Base-by-base conservation (phyloP, 2,113 vertebrate species). In the Falco punctatus region DNA sequence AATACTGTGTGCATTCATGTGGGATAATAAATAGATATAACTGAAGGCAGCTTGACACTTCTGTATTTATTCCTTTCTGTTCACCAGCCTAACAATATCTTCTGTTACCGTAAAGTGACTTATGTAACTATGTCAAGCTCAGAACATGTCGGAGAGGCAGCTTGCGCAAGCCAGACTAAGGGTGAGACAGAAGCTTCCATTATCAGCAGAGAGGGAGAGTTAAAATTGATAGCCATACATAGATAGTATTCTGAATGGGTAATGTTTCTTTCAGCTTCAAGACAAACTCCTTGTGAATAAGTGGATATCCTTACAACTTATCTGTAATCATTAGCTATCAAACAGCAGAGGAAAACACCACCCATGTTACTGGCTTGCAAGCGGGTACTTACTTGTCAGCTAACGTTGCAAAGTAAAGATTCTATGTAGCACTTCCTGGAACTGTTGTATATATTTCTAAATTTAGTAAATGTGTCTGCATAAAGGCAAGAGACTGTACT, bases 311-410 rank as follows among this genome's bases (percentile, higher is more conserved):
- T 71, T 92, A 74, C 59, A 88, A 86, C 91, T 96, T 96, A 92
- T 95, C 87, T 94, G 84, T 83, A 96, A 97, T 90, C 92, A 95
- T 96, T 94, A 90, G 64, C 90, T 84, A 91, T 79, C 94, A 91
- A 78, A 75, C 38, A 91, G 92, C 83, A 86, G 72, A 90, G 12
- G 77, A 90, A 96, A 94, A 88, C 52, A 77, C 33, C 42, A 62
- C 90, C 59, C 58, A 79, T 93, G 70, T 92, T 86, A 79, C 70
- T 61, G 32, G 42, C 77, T 80, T 86, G 61, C 73, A 91, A 95
- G 75, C 3, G 4, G 19, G 64, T 84, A 77, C 78, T 67, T 67
- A 66, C 81, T 94, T 82, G 64, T 91, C 83, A 86, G 71, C 38
- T 85, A 30, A 79, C 15, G 38, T 59, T 84, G n/a, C 81, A 84